Evolutionary conservation across 2,888 invertebrate species (phyloP).

Genomic region (Vesta saturnalis): DNA sequence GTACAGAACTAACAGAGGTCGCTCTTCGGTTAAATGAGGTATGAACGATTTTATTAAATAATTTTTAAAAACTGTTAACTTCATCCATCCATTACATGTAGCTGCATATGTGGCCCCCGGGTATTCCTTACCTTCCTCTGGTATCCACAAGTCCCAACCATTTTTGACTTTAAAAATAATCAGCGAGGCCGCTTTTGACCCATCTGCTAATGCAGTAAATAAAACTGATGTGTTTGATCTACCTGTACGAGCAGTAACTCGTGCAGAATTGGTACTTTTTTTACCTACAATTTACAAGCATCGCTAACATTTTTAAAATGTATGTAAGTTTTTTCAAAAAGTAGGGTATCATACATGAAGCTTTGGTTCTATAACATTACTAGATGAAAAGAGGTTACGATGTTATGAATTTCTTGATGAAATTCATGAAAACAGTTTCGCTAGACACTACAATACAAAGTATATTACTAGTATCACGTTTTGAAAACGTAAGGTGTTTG

Average conservation of each 20-base stretch:
- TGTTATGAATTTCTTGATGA: too few relatives aligned
- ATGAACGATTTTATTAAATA: constrained; percentile 17
- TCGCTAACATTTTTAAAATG: too few relatives aligned
- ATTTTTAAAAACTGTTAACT: neutral
- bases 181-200: constrained; percentile 35
- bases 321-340: too few relatives aligned
- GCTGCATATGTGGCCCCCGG: constrained; percentile 6
- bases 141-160: constrained; percentile 51
- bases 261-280: constrained; percentile 14
- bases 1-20: neutral
- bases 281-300: constrained; percentile 42
- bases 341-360: too few relatives aligned
- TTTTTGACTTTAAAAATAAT: constrained; percentile 46
- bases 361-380: too few relatives aligned
- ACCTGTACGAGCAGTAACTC: constrained; percentile 27
- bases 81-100: neutral
- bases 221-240: constrained; percentile 39
- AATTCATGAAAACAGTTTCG: too few relatives aligned
- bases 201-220: constrained; percentile 28
- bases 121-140: constrained; percentile 22
- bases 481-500: too few relatives aligned
- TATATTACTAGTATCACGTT: too few relatives aligned
- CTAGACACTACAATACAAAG: too few relatives aligned
- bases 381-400: too few relatives aligned
- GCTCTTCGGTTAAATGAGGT: neutral